phyloP scores from a whole-genome alignment of 2,888 invertebrate genomes.

The Rhamnusium bicolor region DNA sequence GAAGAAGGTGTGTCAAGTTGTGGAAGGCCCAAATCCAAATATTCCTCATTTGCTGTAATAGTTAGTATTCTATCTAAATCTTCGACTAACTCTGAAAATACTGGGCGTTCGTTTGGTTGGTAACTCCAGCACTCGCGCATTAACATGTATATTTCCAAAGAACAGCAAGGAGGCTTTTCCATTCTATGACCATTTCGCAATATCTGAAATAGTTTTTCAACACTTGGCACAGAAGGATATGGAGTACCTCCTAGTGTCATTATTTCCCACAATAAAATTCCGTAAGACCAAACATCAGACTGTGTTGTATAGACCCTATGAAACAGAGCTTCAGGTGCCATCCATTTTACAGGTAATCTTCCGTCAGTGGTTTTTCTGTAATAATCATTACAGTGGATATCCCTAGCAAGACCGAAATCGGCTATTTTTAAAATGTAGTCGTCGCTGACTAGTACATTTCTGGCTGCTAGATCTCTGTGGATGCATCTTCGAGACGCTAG shows the following conservation, averaged over 20 bases:
- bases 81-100: conserved; percentile 90
- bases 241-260: conserved; percentile 98
- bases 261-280: conserved; percentile 97
- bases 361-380: conserved; percentile 98
- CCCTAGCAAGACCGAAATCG: conserved; percentile 97
- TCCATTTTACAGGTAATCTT: conserved; percentile 98
- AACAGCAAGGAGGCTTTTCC: conserved; percentile 96
- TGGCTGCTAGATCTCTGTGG: conserved; percentile 96
- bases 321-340: conserved; percentile 98
- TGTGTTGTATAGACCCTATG: conserved; percentile 95
- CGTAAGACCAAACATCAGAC: conserved; percentile 98
- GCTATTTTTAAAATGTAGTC: conserved; percentile 97
- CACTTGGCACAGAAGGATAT: conserved; percentile 94
- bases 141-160: conserved; percentile 94
- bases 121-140: conserved; percentile 99
- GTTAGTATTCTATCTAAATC: conserved; percentile 92
- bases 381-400: conserved; percentile 95
- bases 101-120: conserved; percentile 89
- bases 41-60: conserved; percentile 92
- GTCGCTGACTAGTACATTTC: conserved; percentile 96
- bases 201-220: conserved; percentile 93
- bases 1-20: conserved; percentile 92
- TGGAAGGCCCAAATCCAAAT: conserved; percentile 89
- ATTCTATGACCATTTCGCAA: conserved; percentile 93
- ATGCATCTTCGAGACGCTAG: conserved; percentile 96